Conservation (phyloP, 2,888 invertebrate genomes). For the Diadromus collaris region DNA sequence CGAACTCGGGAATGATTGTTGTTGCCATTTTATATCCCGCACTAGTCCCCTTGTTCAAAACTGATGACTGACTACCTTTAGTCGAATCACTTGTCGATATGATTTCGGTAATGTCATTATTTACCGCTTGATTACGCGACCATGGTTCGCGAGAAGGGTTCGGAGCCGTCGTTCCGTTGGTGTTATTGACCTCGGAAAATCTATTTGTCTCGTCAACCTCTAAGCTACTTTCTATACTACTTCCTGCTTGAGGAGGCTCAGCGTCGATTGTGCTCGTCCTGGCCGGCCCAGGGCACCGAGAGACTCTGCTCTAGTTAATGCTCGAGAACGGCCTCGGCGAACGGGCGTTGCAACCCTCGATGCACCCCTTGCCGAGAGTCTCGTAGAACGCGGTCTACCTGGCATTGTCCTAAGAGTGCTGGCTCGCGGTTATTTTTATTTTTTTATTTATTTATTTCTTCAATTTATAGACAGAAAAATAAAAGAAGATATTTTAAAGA, state of each 20-base stretch:
- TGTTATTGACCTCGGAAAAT: neutral
- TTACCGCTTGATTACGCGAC: neutral
- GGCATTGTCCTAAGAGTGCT: neutral
- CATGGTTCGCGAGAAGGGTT: neutral
- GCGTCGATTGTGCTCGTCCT: neutral
- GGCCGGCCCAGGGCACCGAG: neutral
- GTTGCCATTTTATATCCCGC: neutral
- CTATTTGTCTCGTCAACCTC: neutral
- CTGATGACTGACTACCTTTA: neutral
- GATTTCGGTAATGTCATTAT: neutral
- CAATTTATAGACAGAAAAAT: neutral
- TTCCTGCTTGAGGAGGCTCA: neutral
- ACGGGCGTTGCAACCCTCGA: neutral
- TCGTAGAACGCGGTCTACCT: neutral
- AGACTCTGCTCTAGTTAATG: neutral
- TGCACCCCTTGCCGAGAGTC: neutral
- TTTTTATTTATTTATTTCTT: no score
- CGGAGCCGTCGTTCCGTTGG: neutral
- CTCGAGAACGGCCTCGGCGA: neutral
- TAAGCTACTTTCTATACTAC: neutral
- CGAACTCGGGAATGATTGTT: conserved; percentile 17
- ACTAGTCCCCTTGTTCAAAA: neutral
- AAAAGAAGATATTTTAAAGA: neutral
- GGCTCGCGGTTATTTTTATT: neutral
- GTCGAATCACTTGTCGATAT: neutral